Conservation (phyloP, 2,797 vertebrate species). For the Chaetodon trifasciatus region DNA sequence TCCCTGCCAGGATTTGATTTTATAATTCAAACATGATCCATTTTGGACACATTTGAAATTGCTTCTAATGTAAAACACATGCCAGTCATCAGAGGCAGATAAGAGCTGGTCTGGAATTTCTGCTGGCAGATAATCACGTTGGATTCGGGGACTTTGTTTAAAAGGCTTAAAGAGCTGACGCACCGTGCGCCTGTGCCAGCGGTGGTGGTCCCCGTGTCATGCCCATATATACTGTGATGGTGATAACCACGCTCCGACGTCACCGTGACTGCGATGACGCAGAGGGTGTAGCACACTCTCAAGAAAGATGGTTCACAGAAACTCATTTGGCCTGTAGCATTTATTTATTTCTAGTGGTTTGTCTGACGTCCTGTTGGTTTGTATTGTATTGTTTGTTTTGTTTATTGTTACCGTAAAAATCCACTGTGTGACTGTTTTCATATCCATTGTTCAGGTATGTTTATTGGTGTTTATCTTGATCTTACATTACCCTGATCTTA, state of each 20-base stretch:
- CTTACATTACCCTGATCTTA: neutral
- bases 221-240: constrained; percentile 43
- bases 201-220: constrained; percentile 64
- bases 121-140: constrained; percentile 45
- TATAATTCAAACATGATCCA: neutral
- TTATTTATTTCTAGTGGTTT: neutral
- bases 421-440: no score
- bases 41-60: no score
- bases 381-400: neutral
- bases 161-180: constrained; percentile 56
- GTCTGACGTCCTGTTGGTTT: no score
- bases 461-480: neutral
- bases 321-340: neutral
- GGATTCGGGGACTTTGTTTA: constrained; percentile 38
- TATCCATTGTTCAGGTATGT: neutral
- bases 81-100: neutral
- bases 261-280: constrained; percentile 72
- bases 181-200: constrained; percentile 56
- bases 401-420: no score
- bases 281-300: constrained; percentile 49
- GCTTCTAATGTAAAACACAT: neutral
- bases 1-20: neutral
- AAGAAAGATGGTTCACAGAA: constrained; percentile 43
- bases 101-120: neutral
- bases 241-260: constrained; percentile 66